Percentiles rank a stretch among this genome's conserved stretches.
Evolutionary conservation across 2,888 invertebrate genomes (phyloP).

Genomic region (Lepidochitona cinerea): DNA sequence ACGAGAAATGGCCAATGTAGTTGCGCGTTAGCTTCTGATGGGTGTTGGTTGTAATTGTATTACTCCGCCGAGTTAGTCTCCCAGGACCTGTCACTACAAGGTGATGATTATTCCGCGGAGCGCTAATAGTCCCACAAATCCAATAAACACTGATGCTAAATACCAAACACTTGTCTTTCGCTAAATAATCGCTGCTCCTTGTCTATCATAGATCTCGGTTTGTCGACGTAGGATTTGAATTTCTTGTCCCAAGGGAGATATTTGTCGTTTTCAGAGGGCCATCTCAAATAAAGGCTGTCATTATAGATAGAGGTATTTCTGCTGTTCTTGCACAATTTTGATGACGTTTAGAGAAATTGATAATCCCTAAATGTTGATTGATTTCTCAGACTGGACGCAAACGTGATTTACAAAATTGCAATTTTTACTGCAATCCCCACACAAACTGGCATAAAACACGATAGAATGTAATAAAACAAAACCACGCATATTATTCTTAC

Average conservation of each 20-base stretch:
- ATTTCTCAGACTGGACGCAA: neutral
- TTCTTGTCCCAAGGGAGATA: neutral
- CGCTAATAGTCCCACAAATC: neutral
- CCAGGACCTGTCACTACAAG: constrained; percentile 3
- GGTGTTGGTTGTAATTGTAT: neutral
- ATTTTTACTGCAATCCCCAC: no score
- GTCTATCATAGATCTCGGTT: neutral
- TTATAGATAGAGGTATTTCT: neutral
- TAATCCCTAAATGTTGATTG: neutral
- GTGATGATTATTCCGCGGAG: constrained; percentile 3
- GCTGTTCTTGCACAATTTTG: neutral
- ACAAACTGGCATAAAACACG: no score
- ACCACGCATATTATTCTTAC: no score
- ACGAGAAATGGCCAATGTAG: neutral
- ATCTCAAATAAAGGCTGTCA: neutral
- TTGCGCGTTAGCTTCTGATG: neutral
- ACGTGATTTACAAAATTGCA: neutral
- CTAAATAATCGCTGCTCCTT: neutral
- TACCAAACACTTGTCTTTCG: neutral
- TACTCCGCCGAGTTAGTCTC: neutral
- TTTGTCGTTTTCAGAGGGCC: neutral
- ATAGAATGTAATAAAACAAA: no score
- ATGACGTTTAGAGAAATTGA: neutral
- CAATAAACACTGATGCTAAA: neutral
- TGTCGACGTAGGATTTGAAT: neutral